A percentile compares a stretch with the other conserved stretches of the same genome.
These are phyloP conservation scores for Bombus pascuorum DNA, from an alignment of 1,140 invertebrate species.

Conservation along the genomic window DNA sequence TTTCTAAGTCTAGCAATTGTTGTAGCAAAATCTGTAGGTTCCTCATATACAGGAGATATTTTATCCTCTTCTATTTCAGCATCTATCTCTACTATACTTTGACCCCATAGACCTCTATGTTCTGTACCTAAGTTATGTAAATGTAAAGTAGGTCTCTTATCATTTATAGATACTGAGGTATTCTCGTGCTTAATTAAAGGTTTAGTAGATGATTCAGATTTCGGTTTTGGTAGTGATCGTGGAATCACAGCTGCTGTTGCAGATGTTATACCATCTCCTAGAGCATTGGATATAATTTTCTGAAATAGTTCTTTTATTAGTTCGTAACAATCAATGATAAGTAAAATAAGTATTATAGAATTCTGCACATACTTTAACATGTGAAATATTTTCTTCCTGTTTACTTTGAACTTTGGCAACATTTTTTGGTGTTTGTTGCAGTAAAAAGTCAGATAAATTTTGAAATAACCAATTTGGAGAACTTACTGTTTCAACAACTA, in stretches of 20 bases:
- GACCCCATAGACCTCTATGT: conserved; percentile 76
- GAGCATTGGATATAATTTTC: conserved; percentile 68
- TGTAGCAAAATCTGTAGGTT: conserved; percentile 87
- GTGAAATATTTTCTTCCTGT: conserved; percentile 30
- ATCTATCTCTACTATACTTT: conserved; percentile 70
- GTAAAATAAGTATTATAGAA: background rate
- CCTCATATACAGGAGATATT: conserved; percentile 86
- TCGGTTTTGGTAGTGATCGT: conserved; percentile 68
- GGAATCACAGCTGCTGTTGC: conserved; percentile 76
- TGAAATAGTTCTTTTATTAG: conserved; percentile 38
- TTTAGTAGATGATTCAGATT: conserved; percentile 33
- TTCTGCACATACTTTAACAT: conserved; percentile 4
- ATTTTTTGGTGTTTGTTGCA: conserved; percentile 52
- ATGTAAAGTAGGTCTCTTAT: conserved; percentile 62
- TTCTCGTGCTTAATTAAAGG: conserved; percentile 29
- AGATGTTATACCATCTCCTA: conserved; percentile 73
- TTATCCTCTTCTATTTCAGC: conserved; percentile 73
- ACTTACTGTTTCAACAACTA: conserved; percentile 69
- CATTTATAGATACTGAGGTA: conserved; percentile 18
- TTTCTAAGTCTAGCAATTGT: conserved; percentile 88
- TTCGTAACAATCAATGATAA: background rate
- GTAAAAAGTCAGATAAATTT: conserved; percentile 57
- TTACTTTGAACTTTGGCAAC: conserved; percentile 20
- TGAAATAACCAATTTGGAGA: conserved; percentile 73
- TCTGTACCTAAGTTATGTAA: conserved; percentile 72